Evolutionary conservation across 2,888 invertebrate species (phyloP), one percentile per base, ranked within the genome.

Genomic region (Hypercompe scribonia): DNA sequence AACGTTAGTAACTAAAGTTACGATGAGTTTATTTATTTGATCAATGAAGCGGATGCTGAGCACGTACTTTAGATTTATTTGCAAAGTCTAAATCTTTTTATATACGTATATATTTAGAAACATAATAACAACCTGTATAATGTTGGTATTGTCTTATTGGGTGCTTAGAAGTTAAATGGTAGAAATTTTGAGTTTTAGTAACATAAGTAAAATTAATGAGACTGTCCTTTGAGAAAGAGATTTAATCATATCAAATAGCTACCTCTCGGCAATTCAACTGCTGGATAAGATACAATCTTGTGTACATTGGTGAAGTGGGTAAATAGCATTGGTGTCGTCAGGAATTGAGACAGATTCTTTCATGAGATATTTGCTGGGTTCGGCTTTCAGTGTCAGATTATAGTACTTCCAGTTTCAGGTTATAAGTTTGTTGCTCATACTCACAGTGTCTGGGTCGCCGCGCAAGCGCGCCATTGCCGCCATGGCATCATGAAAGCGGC

Each of bases 391-490:
- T 75, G 2, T 54, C 11, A n/a, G 24, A n/a, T 54, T n/a, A 54
- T n/a, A 10, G 50, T 54, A 58, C 46, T 71, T 61, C 65, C 71
- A 21, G 61, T n/a, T 42, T 42, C 24, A 21, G 21, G 24, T 8
- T 50, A n/a, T n/a, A 46, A 46, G 46, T 46, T 8, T 8, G 2
- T 31, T 58, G 46, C 33, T 46, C 85, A n/a, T 87, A 89, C 96
- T 96, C 65, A 97, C 97, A 67, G 92, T 92, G 34, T 95, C 93
- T 72, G 96, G 95, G 80, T 96, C 96, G 36, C 97, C 97, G 7
- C 97, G 93, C 21, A 97, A 90, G 87, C 96, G 96, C 13, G 95
- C 90, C 85, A 97, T 93, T 8, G 97, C 97, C 61, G 96, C 93
- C 93, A 95, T 95, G 3, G 96, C 96, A 18, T 95, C 94, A 76